Conservation (phyloP, 2,113 vertebrate species). For the Siphamia tubifer region DNA sequence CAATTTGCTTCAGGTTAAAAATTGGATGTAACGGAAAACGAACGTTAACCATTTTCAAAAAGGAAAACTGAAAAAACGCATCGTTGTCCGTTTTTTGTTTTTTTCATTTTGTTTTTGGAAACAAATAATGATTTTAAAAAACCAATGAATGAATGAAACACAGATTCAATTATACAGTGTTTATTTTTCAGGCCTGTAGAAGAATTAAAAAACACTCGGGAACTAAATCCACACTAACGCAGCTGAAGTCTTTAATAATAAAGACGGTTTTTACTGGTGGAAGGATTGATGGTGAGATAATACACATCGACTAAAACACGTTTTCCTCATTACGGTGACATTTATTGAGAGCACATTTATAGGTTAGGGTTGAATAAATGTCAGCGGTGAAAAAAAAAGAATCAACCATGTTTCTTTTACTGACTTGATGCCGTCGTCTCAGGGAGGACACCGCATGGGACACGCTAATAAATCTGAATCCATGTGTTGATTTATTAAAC, state of each 20-base stretch:
- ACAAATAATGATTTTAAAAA: no score
- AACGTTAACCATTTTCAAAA: no score
- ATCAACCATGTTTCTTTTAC: background rate
- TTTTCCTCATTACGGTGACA: constrained; percentile 3
- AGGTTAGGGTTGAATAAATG: constrained; percentile 16
- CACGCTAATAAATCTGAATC: background rate
- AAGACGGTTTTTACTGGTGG: background rate
- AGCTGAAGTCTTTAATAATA: background rate
- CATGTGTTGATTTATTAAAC: background rate
- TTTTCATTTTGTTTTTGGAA: no score
- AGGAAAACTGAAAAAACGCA: no score
- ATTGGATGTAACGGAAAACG: no score
- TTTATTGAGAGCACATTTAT: constrained; percentile 28
- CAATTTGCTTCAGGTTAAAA: no score
- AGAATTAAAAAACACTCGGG: no score
- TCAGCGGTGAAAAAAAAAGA: background rate
- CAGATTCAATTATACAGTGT: no score
- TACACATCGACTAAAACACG: constrained; percentile 3
- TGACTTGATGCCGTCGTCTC: background rate
- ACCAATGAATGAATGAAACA: no score
- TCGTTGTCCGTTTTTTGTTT: no score
- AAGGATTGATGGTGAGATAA: background rate
- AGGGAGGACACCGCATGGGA: background rate
- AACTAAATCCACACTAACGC: no score
- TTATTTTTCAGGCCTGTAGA: no score